Percentiles rank a stretch among this genome's conserved stretches.
phyloP scores from a whole-genome alignment of 2,113 vertebrate genomes.

The Lipotes vexillifer region DNA sequence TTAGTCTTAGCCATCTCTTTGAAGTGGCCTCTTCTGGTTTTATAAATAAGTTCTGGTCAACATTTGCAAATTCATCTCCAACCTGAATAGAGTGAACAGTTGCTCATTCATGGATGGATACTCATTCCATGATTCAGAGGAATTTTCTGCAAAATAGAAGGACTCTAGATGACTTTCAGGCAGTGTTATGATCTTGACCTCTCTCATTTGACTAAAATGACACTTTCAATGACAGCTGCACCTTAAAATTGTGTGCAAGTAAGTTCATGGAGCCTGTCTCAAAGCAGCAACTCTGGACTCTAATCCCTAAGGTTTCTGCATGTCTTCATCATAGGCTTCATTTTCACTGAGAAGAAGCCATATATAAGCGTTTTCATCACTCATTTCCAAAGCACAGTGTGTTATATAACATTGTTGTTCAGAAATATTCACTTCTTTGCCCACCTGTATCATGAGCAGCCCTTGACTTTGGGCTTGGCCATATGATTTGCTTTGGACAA shows the following conservation, averaged over 20 bases:
- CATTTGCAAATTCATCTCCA: not conserved
- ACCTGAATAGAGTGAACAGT: not conserved
- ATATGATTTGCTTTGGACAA: not conserved
- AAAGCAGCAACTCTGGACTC: not conserved
- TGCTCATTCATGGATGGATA: not conserved
- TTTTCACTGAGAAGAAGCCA: not conserved
- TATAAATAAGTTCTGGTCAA: not conserved
- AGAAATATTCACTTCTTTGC: not conserved
- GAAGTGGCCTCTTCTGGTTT: not conserved
- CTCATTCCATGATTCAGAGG: not conserved
- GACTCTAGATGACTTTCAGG: not conserved
- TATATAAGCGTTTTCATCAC: not conserved
- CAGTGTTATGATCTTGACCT: not conserved
- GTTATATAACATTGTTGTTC: not conserved
- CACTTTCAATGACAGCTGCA: not conserved
- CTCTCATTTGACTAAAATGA: not conserved
- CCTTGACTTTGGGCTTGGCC: not conserved
- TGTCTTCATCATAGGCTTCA: not conserved
- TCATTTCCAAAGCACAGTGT: not conserved
- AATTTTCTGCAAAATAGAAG: not conserved
- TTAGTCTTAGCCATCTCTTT: not conserved
- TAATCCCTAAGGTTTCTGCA: not conserved
- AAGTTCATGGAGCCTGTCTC: not conserved
- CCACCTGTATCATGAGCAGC: not conserved
- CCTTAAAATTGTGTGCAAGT: not conserved